These are phyloP conservation scores for Dasypogon diadema DNA, from an alignment of 2,888 invertebrate genomes.

Conservation along the genomic window DNA sequence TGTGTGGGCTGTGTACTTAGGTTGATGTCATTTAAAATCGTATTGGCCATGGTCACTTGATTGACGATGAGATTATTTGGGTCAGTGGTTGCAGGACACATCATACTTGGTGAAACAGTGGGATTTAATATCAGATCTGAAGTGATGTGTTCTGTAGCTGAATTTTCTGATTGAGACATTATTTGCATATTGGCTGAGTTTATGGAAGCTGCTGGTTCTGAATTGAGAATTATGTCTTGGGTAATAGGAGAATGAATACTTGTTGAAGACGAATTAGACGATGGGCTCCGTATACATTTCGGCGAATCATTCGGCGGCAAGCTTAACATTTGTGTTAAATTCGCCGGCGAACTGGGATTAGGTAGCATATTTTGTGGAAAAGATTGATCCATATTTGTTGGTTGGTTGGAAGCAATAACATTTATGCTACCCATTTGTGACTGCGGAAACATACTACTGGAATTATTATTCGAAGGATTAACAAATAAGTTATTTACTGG, in stretches of 20 bases:
- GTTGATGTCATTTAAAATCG: conserved; percentile 63
- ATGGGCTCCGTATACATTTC: conserved; percentile 67
- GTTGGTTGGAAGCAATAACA: conserved; percentile 30
- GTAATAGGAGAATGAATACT: conserved; percentile 65
- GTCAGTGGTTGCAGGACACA: conserved; percentile 68
- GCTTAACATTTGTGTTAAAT: conserved; percentile 61
- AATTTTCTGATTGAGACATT: conserved; percentile 52
- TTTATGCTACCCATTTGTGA: conserved; percentile 36
- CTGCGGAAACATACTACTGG: conserved; percentile 52
- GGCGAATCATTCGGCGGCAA: conserved; percentile 59
- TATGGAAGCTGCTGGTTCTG: conserved; percentile 65
- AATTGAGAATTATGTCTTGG: conserved; percentile 68
- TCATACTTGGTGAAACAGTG: conserved; percentile 74
- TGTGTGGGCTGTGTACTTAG: conserved; percentile 65
- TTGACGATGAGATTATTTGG: conserved; percentile 45
- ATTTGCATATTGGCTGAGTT: conserved; percentile 62
- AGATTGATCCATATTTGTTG: conserved; percentile 41
- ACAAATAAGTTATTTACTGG: conserved; percentile 56
- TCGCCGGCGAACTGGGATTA: conserved; percentile 24
- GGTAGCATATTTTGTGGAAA: conserved; percentile 50
- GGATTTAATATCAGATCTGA: conserved; percentile 75
- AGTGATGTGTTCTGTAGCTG: conserved; percentile 65
- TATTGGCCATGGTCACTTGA: conserved; percentile 66
- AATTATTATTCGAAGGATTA: conserved; percentile 51
- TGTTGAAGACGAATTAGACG: conserved; percentile 65